Base-by-base conservation (phyloP, 2,888 invertebrate species). In the Peribatodes rhomboidaria region DNA sequence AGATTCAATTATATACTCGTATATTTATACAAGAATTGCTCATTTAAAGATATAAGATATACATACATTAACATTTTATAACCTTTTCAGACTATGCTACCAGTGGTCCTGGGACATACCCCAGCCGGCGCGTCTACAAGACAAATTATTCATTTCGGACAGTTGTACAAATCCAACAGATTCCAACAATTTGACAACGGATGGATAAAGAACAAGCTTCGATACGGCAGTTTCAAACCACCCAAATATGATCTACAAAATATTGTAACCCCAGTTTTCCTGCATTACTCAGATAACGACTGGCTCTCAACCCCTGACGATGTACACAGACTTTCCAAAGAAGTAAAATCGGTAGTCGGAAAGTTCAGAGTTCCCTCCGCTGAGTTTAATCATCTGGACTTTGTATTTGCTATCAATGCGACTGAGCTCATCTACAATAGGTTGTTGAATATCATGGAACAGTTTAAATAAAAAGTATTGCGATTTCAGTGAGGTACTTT, bases 341-440 rank as follows among this genome's bases (percentile, higher is more conserved):
- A 90, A 76, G 78, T 95, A 0, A 85, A 87, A 13, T 84, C 88
- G 11, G 85, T 86, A 0, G 72, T 94, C 0, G 94, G 93, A n/a
- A 89, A 90, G 73, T 92, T 88, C 68, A 81, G 88, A 74, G 93
- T 94, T 0, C 87, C 91, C 0, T 71, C 92, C 52, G 71, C 83
- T 3, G 84, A 90, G 59, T 94, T 94, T 75, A 94, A 94, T 72
- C 95, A 95, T 75, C 77, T 95, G 49, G 95, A 95, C 76, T 94
- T 95, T 71, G 86, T 95, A 3, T 94, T 94, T 74, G 94, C 93
- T 2, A 94, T 89, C 53, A 90, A 95, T 75, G 95, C 94, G 0
- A 93, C 94, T 20, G 88, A 84, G 52, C 83, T 96, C 42, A 85
- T 96, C 0, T 96, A 96, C 74, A 77, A 94, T 72, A 81, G 94